phyloP scores from a whole-genome alignment of 2,888 invertebrate species.

The Diaprepes abbreviatus region DNA sequence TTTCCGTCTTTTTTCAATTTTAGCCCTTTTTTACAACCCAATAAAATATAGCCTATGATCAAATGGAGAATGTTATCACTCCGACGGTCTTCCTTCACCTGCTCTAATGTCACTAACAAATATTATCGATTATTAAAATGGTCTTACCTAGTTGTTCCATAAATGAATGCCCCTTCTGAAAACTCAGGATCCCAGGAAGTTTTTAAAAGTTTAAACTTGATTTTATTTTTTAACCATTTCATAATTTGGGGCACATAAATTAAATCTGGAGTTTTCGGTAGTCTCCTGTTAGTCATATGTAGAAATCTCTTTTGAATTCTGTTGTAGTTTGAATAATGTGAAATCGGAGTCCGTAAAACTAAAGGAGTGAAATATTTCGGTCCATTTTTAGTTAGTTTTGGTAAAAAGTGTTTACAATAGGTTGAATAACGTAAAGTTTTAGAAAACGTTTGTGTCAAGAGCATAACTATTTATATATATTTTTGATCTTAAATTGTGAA shows the following conservation, averaged over 20 bases:
- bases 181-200: slow-evolving; percentile 66
- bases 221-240: slow-evolving; percentile 65
- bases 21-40: too few species aligned
- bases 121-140: too few species aligned
- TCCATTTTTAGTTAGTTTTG: neutral
- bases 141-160: slow-evolving; percentile 57
- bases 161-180: slow-evolving; percentile 67
- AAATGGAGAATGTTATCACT: too few species aligned
- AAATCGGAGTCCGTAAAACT: neutral
- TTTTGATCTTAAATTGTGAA: neutral
- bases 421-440: slow-evolving; percentile 3
- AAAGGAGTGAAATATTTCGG: slow-evolving; percentile 1
- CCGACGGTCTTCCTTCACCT: too few species aligned
- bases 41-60: too few species aligned
- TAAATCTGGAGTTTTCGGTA: slow-evolving; percentile 63
- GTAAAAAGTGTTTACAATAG: slow-evolving; percentile 1
- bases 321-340: neutral
- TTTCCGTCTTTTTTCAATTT: too few species aligned
- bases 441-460: neutral
- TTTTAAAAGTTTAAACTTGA: slow-evolving; percentile 63
- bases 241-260: slow-evolving; percentile 65
- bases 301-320: slow-evolving; percentile 11
- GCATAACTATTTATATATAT: neutral
- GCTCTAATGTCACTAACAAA: too few species aligned
- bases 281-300: slow-evolving; percentile 41